Base-by-base conservation (phyloP, 2,797 vertebrate genomes). In the Tarsius wallacei region DNA sequence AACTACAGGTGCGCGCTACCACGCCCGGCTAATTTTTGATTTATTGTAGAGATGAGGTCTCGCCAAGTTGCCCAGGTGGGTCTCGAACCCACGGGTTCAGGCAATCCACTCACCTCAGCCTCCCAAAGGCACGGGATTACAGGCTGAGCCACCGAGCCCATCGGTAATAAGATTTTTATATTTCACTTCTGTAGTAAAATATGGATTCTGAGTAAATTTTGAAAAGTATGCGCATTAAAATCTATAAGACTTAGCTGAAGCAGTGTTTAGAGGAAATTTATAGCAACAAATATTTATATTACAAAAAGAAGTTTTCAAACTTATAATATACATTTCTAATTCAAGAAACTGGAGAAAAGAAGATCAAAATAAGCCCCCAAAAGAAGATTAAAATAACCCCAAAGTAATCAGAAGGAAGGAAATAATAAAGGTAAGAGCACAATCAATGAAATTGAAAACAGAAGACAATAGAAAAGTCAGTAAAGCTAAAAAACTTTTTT, bases 301-400 rank as follows among this genome's bases (percentile, higher is more conserved):
- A 87, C 93, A 63, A 91, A 87, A 90, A 51, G 53, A 87, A 87
- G 64, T 17, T 76, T 93, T 96, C 86, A 90, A 87, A 36, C 78
- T 8, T 63, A 33, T 63, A 33, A 71, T 78, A 53, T 80, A 53
- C 70, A 59, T 87, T 63, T 36, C 28, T 57, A 88, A 91, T 85
- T 84, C 61, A 95, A 77, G 80, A 86, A 76, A 87, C 10, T 55
- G 86, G 74, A 66, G 53, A 64, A 80, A 81, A 76, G 21, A n/a
- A 90, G 33, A 92, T 55, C 22, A 90, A 87, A 94, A 77, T 82
- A 94, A 77, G 47, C 17, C n/a, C 53, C 42, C 42, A 64, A 80
- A 81, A 76, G 21, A n/a, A 90, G 33, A 92, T 55, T n/a, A 90
- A 87, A 94, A 77, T 82, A 94, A 77, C 42, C 17, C n/a, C 53